Base-by-base conservation (phyloP, 30 jellyfish, hydroid and myxozoan species). In the Pelagia noctiluca region DNA sequence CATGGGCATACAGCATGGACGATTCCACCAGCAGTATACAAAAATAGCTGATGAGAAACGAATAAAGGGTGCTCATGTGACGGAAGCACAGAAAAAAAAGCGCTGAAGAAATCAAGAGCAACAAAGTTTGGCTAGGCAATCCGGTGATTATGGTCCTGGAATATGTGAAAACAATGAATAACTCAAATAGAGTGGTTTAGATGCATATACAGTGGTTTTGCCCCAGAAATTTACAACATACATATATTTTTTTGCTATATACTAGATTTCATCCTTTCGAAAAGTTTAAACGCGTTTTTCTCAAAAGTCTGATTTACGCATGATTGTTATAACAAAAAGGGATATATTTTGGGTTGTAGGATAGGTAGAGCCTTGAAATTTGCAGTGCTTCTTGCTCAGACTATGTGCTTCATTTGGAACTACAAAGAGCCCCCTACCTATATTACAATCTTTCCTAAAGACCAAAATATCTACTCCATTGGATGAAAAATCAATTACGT, bases 61-160 rank as follows among this genome's bases (percentile, higher is more conserved):
- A 22, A 33, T 60, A 8, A 60, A 8, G 26, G 25, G 73, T 12
- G n/a, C 73, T 60, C 12, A 22, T 16, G 73, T 60, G 26, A 22
- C 73, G 7, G 73, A 60, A 8, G 26, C n/a, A 23, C 26, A 60
- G 73, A 60, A 60, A 60, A 60, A 60, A 23, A 60, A 60, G 11
- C 26, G 73, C 28, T 12, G 26, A 60, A 23, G 28, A 23, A 60
- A 23, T 8, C 73, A 22, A 60, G 26, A 60, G 26, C 11, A 8
- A 12, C 33, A 12, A 23, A 8, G 26, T 23, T 12, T 22, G 12
- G 73, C 26, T 12, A 8, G 26, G 25, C n/a, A n/a, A n/a, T n/a
- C n/a, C 73, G 26, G 25, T 22, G 26, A 22, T 12, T 60, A 60
- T 33, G 33, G n/a, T 12, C 73, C 73, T 60, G 73, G 73, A 8